phyloP scores from a whole-genome alignment of 2,888 invertebrate genomes.

The Nowickia ferox region DNA sequence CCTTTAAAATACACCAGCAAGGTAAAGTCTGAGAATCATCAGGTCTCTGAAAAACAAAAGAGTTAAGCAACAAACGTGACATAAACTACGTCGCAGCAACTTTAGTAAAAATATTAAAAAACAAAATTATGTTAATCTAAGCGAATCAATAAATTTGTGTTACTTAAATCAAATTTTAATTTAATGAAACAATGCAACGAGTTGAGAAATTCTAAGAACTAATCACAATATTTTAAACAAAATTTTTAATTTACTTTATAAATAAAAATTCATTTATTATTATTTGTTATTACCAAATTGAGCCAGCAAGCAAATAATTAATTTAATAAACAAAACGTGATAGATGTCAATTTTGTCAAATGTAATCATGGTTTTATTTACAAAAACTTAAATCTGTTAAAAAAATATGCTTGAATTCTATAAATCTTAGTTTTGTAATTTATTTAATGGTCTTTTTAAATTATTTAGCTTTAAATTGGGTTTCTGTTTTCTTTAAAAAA shows the following conservation, averaged over 20 bases:
- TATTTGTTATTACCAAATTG: constrained; percentile 22
- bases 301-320: constrained; percentile 14
- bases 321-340: constrained; percentile 54
- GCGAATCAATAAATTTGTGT: background rate
- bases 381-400: background rate
- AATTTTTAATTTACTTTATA: constrained; percentile 31
- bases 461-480: constrained; percentile 17
- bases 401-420: background rate
- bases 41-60: constrained; percentile 32
- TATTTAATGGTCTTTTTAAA: constrained; percentile 13
- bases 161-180: background rate
- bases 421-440: constrained; percentile 26
- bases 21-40: constrained; percentile 15
- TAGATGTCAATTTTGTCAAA: constrained; percentile 52
- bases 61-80: constrained; percentile 48
- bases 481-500: background rate
- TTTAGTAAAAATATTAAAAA: background rate
- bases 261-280: constrained; percentile 30
- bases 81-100: background rate
- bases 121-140: background rate
- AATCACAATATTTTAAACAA: constrained; percentile 19
- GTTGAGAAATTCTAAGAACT: background rate
- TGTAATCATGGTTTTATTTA: constrained; percentile 13
- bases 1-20: constrained; percentile 38
- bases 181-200: too few species aligned